These are phyloP conservation scores for Megalops cyprinoides DNA, from an alignment of 2,797 vertebrate genomes.

Conservation along the genomic window DNA sequence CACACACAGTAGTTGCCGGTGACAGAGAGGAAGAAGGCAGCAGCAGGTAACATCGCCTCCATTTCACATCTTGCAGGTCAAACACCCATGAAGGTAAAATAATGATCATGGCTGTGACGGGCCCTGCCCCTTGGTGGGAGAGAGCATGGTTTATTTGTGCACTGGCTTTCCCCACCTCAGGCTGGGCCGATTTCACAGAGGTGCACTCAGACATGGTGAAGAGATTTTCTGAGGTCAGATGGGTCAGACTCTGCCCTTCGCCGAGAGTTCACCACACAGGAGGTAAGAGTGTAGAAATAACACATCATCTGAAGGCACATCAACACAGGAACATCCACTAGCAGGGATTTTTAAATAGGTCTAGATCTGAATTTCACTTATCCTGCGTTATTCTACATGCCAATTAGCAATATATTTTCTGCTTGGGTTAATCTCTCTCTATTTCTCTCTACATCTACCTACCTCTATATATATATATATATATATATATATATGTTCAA, in stretches of 20 bases:
- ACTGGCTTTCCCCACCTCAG: background rate
- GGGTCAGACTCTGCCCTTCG: slow-evolving; percentile 25
- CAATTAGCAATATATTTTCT: too few relatives aligned
- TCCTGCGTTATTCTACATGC: too few relatives aligned
- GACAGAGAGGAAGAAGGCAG: too few relatives aligned
- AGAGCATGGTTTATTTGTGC: slow-evolving; percentile 9
- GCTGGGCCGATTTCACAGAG: background rate
- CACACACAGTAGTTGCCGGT: too few relatives aligned
- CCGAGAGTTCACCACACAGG: slow-evolving; percentile 23
- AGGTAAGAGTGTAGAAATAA: slow-evolving; percentile 11
- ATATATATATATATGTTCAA: background rate
- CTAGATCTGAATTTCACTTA: background rate
- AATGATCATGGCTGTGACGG: background rate
- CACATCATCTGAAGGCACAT: slow-evolving; percentile 14
- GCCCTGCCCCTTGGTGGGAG: background rate
- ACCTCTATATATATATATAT: background rate
- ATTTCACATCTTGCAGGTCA: background rate
- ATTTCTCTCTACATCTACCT: background rate
- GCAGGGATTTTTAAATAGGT: background rate
- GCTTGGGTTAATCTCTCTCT: too few relatives aligned
- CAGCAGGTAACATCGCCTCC: background rate
- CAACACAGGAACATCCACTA: too few relatives aligned
- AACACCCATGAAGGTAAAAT: background rate
- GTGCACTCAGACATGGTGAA: background rate
- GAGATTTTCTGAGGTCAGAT: slow-evolving; percentile 25